phyloP scores from a whole-genome alignment of 1,140 invertebrate species.

The Dufourea novaeangliae region DNA sequence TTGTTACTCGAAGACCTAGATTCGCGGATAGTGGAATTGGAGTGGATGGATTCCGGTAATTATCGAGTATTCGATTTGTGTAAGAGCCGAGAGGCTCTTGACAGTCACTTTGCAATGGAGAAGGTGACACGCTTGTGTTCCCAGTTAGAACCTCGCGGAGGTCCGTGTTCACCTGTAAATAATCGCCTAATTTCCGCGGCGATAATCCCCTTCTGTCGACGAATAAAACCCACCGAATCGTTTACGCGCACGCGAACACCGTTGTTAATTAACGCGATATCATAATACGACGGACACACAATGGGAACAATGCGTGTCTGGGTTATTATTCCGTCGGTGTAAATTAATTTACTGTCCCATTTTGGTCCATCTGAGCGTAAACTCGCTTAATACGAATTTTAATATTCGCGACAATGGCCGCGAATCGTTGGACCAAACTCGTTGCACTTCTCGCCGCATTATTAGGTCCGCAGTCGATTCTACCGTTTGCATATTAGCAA shows the following conservation, averaged over 20 bases:
- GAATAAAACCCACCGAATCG: not conserved
- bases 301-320: constrained; percentile 36
- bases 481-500: no score
- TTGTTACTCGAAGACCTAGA: no score
- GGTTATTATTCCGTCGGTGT: constrained; percentile 15
- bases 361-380: constrained; percentile 8
- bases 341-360: constrained; percentile 29
- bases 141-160: not conserved
- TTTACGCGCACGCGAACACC: not conserved
- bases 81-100: constrained; percentile 8
- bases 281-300: not conserved
- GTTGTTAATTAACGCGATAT: constrained; percentile 40
- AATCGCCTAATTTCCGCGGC: constrained; percentile 2
- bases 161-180: not conserved
- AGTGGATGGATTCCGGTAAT: constrained; percentile 44
- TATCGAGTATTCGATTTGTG: constrained; percentile 12
- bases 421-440: not conserved
- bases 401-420: not conserved
- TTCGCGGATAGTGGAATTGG: constrained; percentile 47
- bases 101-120: not conserved
- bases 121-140: no score
- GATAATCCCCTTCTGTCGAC: not conserved
- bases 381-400: constrained; percentile 13
- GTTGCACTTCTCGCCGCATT: not conserved
- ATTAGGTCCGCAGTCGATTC: not conserved